phyloP scores from a whole-genome alignment of 2,797 vertebrate genomes.

The Zalophus californianus region DNA sequence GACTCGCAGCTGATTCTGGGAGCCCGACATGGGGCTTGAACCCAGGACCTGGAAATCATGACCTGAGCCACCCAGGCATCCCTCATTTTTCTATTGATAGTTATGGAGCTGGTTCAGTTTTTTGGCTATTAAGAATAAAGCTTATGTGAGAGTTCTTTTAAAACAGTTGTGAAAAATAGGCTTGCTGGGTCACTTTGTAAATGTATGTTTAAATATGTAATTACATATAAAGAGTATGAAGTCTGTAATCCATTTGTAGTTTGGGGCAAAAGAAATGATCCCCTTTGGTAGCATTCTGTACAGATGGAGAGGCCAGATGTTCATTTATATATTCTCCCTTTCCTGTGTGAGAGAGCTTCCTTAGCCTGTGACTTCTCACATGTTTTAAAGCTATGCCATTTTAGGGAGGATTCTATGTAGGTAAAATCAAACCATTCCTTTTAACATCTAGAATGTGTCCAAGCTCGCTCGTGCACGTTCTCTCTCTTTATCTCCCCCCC shows the following conservation, averaged over 20 bases:
- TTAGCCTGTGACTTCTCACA: background rate
- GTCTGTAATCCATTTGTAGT: background rate
- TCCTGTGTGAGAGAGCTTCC: background rate
- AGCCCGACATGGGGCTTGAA: too few species aligned
- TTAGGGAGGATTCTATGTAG: background rate
- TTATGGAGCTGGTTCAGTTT: background rate
- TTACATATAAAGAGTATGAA: background rate
- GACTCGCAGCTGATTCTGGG: too few species aligned
- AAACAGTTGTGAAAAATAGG: background rate
- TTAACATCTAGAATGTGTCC: background rate
- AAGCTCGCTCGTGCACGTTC: too few species aligned
- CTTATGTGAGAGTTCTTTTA: background rate
- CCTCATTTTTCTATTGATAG: background rate
- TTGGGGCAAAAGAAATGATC: background rate
- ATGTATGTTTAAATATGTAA: background rate
- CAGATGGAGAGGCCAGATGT: background rate
- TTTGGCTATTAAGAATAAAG: background rate
- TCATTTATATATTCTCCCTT: background rate
- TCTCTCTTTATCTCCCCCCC: rapidly evolving
- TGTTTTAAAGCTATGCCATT: background rate
- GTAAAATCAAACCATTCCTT: background rate
- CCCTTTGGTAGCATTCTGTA: background rate
- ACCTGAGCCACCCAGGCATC: too few species aligned
- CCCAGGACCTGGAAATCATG: too few species aligned
- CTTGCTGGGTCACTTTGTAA: background rate